Conservation (phyloP, 2,113 vertebrate species). For the Peromyscus californicus region DNA sequence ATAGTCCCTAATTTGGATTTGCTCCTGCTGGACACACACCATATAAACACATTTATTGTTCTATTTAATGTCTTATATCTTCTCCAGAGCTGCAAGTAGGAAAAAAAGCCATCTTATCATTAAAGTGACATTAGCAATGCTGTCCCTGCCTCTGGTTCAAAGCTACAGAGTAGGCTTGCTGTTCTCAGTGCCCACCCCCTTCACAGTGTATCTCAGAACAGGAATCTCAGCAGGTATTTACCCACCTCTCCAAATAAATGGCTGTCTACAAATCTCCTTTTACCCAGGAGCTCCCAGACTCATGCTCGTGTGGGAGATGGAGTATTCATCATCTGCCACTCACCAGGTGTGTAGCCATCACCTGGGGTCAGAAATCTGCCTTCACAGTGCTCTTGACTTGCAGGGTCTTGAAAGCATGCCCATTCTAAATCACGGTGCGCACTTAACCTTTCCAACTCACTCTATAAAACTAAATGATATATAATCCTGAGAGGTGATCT, state of each 20-base stretch:
- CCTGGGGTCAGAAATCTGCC: background rate
- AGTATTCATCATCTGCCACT: background rate
- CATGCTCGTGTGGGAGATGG: background rate
- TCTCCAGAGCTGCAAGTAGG: background rate
- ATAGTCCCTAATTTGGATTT: background rate
- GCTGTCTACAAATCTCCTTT: background rate
- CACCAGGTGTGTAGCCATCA: background rate
- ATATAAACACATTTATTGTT: background rate
- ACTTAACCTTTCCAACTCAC: background rate
- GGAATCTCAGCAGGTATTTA: background rate
- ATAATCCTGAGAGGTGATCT: background rate
- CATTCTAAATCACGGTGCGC: background rate
- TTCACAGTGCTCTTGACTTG: background rate
- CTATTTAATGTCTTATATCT: background rate
- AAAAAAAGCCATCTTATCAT: background rate
- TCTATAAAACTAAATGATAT: constrained; percentile 24
- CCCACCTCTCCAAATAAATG: background rate
- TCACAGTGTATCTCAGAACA: background rate
- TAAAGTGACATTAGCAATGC: background rate
- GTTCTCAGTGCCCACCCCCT: too few relatives aligned
- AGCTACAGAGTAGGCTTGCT: background rate
- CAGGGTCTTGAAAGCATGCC: background rate
- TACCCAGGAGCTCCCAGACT: background rate
- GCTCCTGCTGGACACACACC: fast-evolving
- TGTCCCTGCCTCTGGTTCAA: background rate